Evolutionary conservation across 1,140 invertebrate species (phyloP), one percentile per base, ranked within the genome.

Genomic region (Drosophila paulistorum): DNA sequence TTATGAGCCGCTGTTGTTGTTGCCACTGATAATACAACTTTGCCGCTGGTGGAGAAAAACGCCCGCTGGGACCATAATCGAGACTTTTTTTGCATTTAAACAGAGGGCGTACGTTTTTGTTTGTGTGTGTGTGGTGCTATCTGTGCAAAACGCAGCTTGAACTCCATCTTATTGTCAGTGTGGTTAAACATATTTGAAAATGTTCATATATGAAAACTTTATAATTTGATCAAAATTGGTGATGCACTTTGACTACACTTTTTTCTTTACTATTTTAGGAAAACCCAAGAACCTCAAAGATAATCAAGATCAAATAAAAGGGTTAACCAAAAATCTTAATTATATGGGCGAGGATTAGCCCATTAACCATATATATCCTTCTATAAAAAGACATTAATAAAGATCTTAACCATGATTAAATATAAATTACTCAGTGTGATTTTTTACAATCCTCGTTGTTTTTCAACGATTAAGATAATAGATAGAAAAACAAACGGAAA

Each of bases 21-120:
- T 68, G 76, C 65, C 61, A 63, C 68, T 89, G 80, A 84, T 89
- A 89, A 89, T 89, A 89, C 89, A 89, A 89, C 77, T 89, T 87
- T 76, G 71, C 74, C 72, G 69, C 68, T 74, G 73, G 80, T 68
- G 79, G 84, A 71, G 68, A 63, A 30, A 39, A 78, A 23, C 59
- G 66, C 83, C 83, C 83, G 84, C 83, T 87, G 83, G 83, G 83
- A 87, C 77, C 77, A 78, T 83, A 87, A 87, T 87, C 83, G 83
- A 80, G 83, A 77, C 77, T 83, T 76, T 30, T 76, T 87, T 72
- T 72, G 79, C 79, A 79, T 79, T 79, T 75, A 74, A 55, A 69
- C 67, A 66, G 65, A 64, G 54, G 51, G 78, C 37, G 51, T 67
- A 41, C 37, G 26, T 55, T 62, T 68, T 30, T 13, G 58, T 65